Evolutionary conservation across 2,888 invertebrate genomes (phyloP).

Genomic region (Microdon myrmicae): DNA sequence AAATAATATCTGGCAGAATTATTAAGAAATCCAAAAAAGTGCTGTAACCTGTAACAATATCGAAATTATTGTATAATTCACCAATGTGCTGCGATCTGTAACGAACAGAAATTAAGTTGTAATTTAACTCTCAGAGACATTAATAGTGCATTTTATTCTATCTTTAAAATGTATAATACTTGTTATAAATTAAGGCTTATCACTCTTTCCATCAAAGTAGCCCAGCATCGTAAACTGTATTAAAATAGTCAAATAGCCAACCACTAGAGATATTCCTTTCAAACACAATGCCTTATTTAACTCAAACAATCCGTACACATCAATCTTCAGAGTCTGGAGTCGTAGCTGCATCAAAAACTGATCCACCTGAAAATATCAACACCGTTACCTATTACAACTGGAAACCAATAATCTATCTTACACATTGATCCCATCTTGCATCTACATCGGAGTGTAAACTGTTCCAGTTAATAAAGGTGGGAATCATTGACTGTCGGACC

Average conservation of each 20-base stretch:
- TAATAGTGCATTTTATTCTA: no score
- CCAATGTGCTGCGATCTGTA: no score
- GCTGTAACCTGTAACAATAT: no score
- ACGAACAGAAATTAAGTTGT: no score
- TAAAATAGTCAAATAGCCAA: slow-evolving; percentile 22
- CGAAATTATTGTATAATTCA: no score
- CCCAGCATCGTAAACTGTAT: slow-evolving; percentile 36
- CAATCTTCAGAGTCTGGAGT: slow-evolving; percentile 17
- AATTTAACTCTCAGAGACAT: no score
- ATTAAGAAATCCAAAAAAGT: no score
- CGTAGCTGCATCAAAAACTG: slow-evolving; percentile 16
- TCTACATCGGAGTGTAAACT: slow-evolving; percentile 59
- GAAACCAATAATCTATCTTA: slow-evolving; percentile 46
- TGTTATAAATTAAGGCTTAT: no score
- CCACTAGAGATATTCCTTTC: slow-evolving; percentile 11
- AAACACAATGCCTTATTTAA: slow-evolving; percentile 16
- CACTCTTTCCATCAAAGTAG: slow-evolving; percentile 7
- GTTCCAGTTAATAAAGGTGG: slow-evolving; percentile 56
- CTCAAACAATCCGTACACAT: slow-evolving; percentile 24
- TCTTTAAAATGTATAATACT: no score
- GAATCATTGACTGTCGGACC: slow-evolving; percentile 55
- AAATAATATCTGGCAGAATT: no score
- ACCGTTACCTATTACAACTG: background rate
- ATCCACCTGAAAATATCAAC: slow-evolving; percentile 13
- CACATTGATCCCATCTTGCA: slow-evolving; percentile 60